phyloP scores from a whole-genome alignment of 2,113 vertebrate species.

The Phalacrocorax brasilianus region DNA sequence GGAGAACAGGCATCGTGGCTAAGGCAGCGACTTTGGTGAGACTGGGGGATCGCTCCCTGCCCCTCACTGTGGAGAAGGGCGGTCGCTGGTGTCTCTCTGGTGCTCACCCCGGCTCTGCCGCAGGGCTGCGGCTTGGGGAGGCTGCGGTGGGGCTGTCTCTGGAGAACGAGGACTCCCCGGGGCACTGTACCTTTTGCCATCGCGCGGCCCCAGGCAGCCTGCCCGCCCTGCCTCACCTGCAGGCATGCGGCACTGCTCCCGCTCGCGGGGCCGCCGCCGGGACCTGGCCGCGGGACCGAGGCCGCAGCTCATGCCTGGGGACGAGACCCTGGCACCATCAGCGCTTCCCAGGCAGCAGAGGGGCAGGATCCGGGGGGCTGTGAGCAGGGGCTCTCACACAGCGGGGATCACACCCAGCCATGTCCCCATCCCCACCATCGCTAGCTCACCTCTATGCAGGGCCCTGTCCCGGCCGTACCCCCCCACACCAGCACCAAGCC shows the following conservation, averaged over 20 bases:
- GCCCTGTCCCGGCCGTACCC: background rate
- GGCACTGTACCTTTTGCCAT: background rate
- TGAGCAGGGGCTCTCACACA: background rate
- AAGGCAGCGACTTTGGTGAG: accelerated
- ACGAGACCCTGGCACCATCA: background rate
- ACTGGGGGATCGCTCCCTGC: background rate
- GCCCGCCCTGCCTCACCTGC: background rate
- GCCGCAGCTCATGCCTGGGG: background rate
- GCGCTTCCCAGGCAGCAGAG: background rate
- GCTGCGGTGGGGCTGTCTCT: background rate
- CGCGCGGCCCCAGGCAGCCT: background rate
- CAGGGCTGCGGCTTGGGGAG: background rate
- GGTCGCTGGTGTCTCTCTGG: background rate
- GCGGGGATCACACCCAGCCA: accelerated
- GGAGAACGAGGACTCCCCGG: background rate
- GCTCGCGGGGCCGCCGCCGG: background rate
- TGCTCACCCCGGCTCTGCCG: background rate
- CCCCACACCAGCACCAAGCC: background rate
- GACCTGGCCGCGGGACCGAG: background rate
- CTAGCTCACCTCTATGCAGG: background rate
- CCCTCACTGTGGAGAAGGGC: background rate
- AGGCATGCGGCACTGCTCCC: background rate
- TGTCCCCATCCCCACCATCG: background rate
- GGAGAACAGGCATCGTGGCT: background rate
- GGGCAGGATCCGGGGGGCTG: background rate